Evolutionary conservation across 2,797 vertebrate species (phyloP), one percentile per base, ranked within the genome.

Genomic region (Tadarida brasiliensis): DNA sequence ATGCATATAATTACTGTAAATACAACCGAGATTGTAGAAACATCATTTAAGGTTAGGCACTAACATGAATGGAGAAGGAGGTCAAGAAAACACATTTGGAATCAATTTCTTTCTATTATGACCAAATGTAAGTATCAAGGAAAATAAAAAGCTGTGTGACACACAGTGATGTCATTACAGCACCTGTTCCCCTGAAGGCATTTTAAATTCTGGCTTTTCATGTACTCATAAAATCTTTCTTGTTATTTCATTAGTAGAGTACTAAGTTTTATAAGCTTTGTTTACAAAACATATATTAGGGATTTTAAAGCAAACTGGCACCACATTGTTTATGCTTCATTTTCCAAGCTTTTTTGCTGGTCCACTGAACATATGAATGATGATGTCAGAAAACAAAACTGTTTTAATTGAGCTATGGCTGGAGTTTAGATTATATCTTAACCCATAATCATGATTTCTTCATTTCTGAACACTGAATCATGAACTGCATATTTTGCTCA

Each of bases 1-100:
- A 98, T 98, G 98, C 98, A 98, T 98, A 98, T 99, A 98, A 99
- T 98, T 98, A 98, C 98, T 98, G 98, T 98, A 99, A 98, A 99
- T 98, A 99, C 98, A 98, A 98, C 98, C 71, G 92, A 98, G 97
- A 98, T 98, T 98, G 98, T 97, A 98, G 98, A 98, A 98, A 98
- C 98, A 98, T 98, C 87, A 97, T 98, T 98, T 98, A 98, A 98
- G 98, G 98, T 98, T 98, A 98, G 98, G 96, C 97, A 98, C 96
- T 98, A 98, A 98, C 98, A 98, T 81, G 96, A 98, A 98, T 97
- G 95, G 97, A 98, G 97, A 97, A 98, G 85, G 67, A 97, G 97
- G 98, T 98, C 98, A 98, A 94, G 97, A 98, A 98, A 98, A 98
- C 98, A 98, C 97, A 98, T 98, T 98, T 98, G 97, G 96, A 98